Evolutionary conservation across 2,888 invertebrate species (phyloP), one percentile per base, ranked within the genome.

Genomic region (Caenorhabditis auriculariae): DNA sequence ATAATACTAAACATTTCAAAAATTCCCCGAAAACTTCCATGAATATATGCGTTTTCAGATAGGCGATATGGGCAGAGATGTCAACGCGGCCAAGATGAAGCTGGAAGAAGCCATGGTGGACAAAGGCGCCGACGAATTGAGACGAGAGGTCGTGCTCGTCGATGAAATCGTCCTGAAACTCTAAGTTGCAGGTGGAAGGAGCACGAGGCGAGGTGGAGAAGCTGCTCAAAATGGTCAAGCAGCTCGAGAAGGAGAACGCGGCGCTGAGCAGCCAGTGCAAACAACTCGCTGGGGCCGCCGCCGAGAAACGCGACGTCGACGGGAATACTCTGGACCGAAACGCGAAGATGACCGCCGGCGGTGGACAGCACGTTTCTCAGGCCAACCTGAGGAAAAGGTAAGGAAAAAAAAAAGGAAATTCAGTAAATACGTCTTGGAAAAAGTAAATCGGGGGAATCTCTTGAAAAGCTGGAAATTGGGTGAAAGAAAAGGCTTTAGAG

Each of bases 201-300:
- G 75, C 82, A 0, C 75, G 79, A 12, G 57, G 64, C 3, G 84
- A 84, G 62, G 82, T 84, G 12, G 84, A 85, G 48, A 78, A 83
- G 46, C 72, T 85, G 53, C 78, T 84, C 49, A 80, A 80, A 43
- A 81, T 83, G 63, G 74, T 85, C 26, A 80, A 82, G 47, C 75
- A 76, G 4, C 62, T 82, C 54, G 85, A 85, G 62, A 80, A 78
- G 38, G 85, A 85, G 57, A 80, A 79, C 27, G 39, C 52, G 6
- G 47, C 54, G 1, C 45, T 77, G 21, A 62, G 47, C 0, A 58
- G 60, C 0, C 70, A 70, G 46, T 58, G 51, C 29, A 67, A 67
- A 28, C 69, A 70, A 24, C 37, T 67, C 23, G 48, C n/a, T n/a
- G n/a, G n/a, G n/a, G n/a, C n/a, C n/a, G 41, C 21, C 26, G n/a